Evolutionary conservation across 2,113 vertebrate genomes (phyloP).

Genomic region (Petromus typicus): DNA sequence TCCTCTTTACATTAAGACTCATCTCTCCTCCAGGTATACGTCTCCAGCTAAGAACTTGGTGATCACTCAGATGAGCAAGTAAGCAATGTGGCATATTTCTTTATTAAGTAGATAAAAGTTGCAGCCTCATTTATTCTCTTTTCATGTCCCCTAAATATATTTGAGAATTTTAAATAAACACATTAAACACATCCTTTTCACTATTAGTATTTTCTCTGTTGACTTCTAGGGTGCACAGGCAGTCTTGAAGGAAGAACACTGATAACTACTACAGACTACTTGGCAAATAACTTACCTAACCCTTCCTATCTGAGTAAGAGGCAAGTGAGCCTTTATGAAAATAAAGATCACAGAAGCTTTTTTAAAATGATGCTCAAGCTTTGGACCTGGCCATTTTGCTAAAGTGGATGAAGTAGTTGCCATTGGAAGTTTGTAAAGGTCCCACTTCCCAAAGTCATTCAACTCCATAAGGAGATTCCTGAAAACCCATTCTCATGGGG

Average conservation of each 20-base stretch:
- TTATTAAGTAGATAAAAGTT: neutral
- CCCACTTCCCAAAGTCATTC: neutral
- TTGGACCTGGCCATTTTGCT: neutral
- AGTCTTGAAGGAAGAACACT: neutral
- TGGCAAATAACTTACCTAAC: neutral
- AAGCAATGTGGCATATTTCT: neutral
- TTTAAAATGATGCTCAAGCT: neutral
- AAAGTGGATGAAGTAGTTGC: neutral
- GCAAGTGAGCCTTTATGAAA: neutral
- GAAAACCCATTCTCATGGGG: neutral
- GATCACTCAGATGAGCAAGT: neutral
- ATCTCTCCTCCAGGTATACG: neutral
- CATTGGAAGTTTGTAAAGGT: neutral
- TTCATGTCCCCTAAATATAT: neutral
- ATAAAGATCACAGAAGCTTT: neutral
- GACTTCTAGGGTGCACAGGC: neutral
- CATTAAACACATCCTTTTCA: neutral
- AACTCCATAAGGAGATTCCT: neutral
- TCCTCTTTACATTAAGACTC: neutral
- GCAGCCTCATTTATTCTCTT: neutral
- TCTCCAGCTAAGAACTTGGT: neutral
- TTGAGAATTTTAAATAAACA: neutral
- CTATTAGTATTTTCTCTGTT: neutral
- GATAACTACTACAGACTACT: neutral
- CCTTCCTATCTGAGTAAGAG: slow-evolving; percentile 1